Percentiles rank a stretch among this genome's conserved stretches.
Conservation (phyloP, 2,113 vertebrate genomes). For the Cyprinodon variegatus region DNA sequence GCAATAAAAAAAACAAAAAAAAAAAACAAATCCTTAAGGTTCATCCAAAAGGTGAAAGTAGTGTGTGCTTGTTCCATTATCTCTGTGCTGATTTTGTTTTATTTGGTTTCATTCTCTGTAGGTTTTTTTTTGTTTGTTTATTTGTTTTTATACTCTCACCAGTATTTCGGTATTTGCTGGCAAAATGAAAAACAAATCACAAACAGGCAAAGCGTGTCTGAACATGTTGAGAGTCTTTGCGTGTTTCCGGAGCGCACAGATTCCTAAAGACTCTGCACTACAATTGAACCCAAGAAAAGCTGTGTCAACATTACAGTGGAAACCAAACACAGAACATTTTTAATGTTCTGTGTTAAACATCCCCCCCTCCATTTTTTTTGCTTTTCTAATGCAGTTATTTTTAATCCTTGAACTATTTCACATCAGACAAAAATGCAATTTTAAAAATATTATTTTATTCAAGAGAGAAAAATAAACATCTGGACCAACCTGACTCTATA, state of each 20-base stretch:
- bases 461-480: not conserved
- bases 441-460: not conserved
- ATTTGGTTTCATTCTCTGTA: not conserved
- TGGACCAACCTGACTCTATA: not conserved
- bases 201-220: constrained; percentile 52
- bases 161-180: constrained; percentile 42
- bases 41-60: not conserved
- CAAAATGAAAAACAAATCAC: constrained; percentile 57
- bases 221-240: constrained; percentile 14
- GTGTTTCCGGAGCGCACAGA: constrained; percentile 9
- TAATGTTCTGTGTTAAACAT: not conserved
- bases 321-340: not conserved
- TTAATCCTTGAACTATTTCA: not conserved
- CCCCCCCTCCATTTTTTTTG: not conserved
- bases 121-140: not conserved
- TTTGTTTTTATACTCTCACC: constrained; percentile 25
- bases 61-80: not conserved
- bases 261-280: constrained; percentile 9
- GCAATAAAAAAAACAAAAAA: no score
- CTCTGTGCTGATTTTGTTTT: constrained; percentile 31
- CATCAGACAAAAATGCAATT: not conserved
- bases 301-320: constrained; percentile 15
- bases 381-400: not conserved
- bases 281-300: constrained; percentile 24
- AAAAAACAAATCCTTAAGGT: not conserved